Percentiles rank a stretch among this genome's conserved stretches.
Conservation (phyloP, 1,140 invertebrate species). For the Galleria mellonella region DNA sequence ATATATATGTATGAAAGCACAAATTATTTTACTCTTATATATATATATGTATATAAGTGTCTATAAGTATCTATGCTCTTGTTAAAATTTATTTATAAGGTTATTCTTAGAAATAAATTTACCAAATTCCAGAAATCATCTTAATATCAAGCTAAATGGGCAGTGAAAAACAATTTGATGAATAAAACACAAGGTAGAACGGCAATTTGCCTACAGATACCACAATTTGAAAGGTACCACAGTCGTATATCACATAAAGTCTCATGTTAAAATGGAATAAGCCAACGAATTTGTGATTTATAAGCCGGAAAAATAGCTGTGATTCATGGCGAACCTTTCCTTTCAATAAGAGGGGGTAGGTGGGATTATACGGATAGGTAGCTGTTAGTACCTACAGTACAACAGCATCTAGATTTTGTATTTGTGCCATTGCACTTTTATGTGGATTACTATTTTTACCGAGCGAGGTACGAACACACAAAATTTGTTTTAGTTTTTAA, state of each 20-base stretch:
- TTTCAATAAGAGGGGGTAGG: slow-evolving; percentile 3
- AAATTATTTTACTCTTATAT: too few species aligned
- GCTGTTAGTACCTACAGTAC: too few species aligned
- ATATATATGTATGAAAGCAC: too few species aligned
- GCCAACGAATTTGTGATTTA: slow-evolving; percentile 6
- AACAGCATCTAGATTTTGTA: too few species aligned
- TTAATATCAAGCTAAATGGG: neutral
- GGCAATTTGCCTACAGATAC: neutral
- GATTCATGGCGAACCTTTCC: slow-evolving; percentile 4
- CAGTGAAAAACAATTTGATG: neutral
- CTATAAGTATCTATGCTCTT: too few species aligned
- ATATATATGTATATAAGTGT: too few species aligned
- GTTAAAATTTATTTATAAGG: neutral
- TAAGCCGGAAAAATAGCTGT: slow-evolving; percentile 5
- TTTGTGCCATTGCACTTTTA: too few species aligned
- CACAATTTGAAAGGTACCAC: slow-evolving; percentile 2
- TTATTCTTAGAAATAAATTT: neutral
- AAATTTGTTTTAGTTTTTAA: too few species aligned
- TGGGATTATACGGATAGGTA: too few species aligned
- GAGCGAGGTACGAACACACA: too few species aligned
- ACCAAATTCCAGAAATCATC: neutral
- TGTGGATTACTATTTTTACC: too few species aligned
- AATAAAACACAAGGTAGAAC: slow-evolving; percentile 2
- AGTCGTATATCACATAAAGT: neutral
- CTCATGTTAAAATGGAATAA: slow-evolving; percentile 3